Conservation (phyloP, 2,113 vertebrate genomes). For the Myiozetetes cayanensis region DNA sequence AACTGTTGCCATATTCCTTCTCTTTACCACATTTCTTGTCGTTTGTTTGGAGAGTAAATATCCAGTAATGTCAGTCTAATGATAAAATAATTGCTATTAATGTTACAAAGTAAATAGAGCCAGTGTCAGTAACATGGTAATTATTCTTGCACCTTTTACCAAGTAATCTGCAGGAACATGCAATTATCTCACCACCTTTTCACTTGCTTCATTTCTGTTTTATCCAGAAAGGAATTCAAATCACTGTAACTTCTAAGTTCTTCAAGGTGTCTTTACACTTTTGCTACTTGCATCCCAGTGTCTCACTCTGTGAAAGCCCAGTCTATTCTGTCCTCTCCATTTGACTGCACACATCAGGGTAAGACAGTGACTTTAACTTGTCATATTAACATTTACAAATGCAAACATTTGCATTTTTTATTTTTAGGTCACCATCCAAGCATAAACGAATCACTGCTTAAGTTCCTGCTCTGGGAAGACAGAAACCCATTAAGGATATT, state of each 20-base stretch:
- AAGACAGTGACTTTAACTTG: background rate
- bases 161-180: background rate
- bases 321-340: background rate
- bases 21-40: background rate
- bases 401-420: background rate
- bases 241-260: background rate
- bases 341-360: background rate
- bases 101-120: background rate
- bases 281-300: background rate
- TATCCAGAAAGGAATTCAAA: background rate
- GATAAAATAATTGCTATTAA: background rate
- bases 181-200: background rate
- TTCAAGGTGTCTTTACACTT: background rate
- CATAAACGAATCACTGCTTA: background rate
- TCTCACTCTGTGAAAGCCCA: background rate
- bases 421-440: background rate
- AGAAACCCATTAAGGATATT: background rate
- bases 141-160: constrained; percentile 1
- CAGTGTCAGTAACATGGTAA: background rate
- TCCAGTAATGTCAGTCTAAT: background rate
- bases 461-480: background rate
- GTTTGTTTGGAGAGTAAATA: constrained; percentile 25
- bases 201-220: background rate
- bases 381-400: background rate
- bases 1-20: background rate